A percentile compares a stretch with the other conserved stretches of the same genome.
phyloP scores from a whole-genome alignment of 2,888 invertebrate genomes.

The Diadegma fenestrale region DNA sequence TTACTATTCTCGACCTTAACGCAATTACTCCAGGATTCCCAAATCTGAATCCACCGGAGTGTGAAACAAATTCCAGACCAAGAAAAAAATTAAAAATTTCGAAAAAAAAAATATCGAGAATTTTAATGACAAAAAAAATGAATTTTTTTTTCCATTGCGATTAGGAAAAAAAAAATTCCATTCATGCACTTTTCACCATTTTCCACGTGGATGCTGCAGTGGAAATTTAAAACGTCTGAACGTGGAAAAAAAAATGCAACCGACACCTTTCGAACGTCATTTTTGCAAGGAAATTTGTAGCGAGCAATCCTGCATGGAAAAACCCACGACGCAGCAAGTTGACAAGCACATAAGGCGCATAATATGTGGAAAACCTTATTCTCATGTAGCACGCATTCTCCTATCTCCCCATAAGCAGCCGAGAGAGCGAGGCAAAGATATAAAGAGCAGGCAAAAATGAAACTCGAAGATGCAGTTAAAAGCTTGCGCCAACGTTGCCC shows the following conservation, averaged over 20 bases:
- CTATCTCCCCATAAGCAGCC: constrained; percentile 5
- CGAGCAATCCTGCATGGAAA: background rate
- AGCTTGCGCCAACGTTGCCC: constrained; percentile 66
- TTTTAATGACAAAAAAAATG: no score
- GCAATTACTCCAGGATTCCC: background rate
- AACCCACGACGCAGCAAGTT: background rate
- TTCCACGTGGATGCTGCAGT: background rate
- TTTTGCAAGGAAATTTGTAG: constrained; percentile 11
- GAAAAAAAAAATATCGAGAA: no score
- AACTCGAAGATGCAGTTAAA: constrained; percentile 76
- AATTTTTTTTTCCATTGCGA: no score
- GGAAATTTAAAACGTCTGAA: constrained; percentile 51
- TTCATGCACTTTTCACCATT: background rate
- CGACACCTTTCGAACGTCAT: constrained; percentile 65
- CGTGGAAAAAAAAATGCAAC: constrained; percentile 68
- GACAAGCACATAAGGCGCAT: constrained; percentile 16
- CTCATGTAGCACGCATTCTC: constrained; percentile 52
- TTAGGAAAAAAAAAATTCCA: background rate
- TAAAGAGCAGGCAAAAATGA: constrained; percentile 66
- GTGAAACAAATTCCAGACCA: constrained; percentile 14
- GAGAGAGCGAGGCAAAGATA: constrained; percentile 23
- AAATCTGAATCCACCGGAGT: background rate
- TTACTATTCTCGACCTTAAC: background rate
- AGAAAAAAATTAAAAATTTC: background rate
- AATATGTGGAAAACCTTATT: constrained; percentile 49